phyloP scores from a whole-genome alignment of 2,797 vertebrate species.

The Galagoides demidoff region DNA sequence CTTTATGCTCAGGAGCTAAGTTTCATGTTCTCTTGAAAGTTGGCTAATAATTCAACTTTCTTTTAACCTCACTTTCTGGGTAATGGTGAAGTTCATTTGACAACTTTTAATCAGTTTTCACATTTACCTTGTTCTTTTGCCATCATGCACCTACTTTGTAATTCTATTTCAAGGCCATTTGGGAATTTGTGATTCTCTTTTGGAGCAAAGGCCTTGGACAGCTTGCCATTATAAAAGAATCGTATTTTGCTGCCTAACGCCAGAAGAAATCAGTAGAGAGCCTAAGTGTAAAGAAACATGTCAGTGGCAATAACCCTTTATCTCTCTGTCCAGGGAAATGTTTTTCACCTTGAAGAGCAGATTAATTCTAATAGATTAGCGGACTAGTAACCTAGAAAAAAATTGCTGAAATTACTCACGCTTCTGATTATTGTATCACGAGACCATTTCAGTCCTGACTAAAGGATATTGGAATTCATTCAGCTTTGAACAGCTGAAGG shows the following conservation, averaged over 20 bases:
- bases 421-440: conserved; percentile 33
- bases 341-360: conserved; percentile 67
- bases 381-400: conserved; percentile 3
- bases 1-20: neutral
- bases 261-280: neutral
- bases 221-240: conserved; percentile 19
- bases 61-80: neutral
- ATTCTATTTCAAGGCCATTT: conserved; percentile 48
- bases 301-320: conserved; percentile 40
- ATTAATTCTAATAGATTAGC: conserved; percentile 60
- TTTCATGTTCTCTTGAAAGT: conserved; percentile 17
- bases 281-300: neutral
- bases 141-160: neutral
- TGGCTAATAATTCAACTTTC: conserved; percentile 29
- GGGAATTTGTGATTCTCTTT: conserved; percentile 39
- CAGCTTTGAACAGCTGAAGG: neutral
- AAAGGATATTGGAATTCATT: conserved; percentile 54
- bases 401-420: neutral
- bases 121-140: conserved; percentile 25
- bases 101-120: neutral
- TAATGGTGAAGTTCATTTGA: conserved; percentile 45
- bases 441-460: conserved; percentile 14
- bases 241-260: conserved; percentile 37
- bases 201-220: conserved; percentile 31
- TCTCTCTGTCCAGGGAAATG: conserved; percentile 47